Percentiles rank a stretch among this genome's conserved stretches.
These are phyloP conservation scores for Metopolophium dirhodum DNA, from an alignment of 1,140 invertebrate species.

Conservation along the genomic window DNA sequence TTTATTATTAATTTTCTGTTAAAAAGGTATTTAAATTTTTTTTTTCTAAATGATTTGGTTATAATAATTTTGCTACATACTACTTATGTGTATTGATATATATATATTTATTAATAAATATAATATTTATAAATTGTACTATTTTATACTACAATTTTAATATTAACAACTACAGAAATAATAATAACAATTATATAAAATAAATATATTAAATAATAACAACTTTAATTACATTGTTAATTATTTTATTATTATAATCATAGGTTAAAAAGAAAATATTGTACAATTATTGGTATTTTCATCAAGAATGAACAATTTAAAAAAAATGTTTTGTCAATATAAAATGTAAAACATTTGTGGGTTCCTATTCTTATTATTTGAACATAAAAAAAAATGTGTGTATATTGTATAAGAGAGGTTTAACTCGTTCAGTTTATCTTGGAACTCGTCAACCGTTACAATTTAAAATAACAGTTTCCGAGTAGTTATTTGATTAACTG, in stretches of 20 bases:
- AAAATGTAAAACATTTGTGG: not conserved
- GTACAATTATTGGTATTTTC: not conserved
- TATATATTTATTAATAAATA: not conserved
- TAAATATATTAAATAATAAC: constrained; percentile 20
- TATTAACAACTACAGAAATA: not conserved
- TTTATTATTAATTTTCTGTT: not conserved
- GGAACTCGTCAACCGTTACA: no score
- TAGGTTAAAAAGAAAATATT: not conserved
- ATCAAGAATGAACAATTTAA: not conserved
- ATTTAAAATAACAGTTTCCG: no score
- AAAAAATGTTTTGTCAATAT: no score
- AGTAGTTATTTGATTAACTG: no score
- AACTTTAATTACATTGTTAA: not conserved
- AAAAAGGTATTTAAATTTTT: not conserved
- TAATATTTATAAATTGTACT: not conserved
- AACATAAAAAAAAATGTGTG: not conserved
- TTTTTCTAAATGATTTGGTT: not conserved
- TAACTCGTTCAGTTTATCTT: no score
- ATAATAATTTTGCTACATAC: not conserved
- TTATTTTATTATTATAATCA: not conserved
- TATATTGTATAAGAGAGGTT: not conserved
- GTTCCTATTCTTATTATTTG: not conserved
- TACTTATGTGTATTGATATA: not conserved
- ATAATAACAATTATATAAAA: not conserved
- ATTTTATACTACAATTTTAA: not conserved